Percentiles rank a stretch among this genome's conserved stretches.
These are phyloP conservation scores for Aricia agestis DNA, from an alignment of 1,140 invertebrate genomes.

Conservation along the genomic window DNA sequence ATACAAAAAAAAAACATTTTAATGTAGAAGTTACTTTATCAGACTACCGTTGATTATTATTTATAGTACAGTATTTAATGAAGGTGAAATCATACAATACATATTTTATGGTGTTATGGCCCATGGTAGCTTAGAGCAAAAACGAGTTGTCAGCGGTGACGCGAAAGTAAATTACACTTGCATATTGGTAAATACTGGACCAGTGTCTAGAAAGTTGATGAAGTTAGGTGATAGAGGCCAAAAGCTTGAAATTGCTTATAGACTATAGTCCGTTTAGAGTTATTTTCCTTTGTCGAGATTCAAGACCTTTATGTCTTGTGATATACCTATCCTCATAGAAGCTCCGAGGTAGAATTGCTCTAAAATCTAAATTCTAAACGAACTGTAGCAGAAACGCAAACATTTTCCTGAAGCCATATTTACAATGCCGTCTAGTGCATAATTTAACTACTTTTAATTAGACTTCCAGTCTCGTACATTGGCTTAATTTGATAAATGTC, in stretches of 20 bases:
- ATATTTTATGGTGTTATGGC: neutral
- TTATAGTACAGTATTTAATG: neutral
- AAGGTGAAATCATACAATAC: neutral
- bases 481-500: neutral
- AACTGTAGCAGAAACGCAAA: neutral
- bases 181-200: conserved; percentile 1
- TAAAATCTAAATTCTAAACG: too few species aligned
- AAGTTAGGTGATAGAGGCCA: neutral
- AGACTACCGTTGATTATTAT: too few species aligned
- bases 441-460: conserved; percentile 2
- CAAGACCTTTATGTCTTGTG: too few species aligned
- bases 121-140: neutral
- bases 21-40: too few species aligned
- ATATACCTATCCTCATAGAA: too few species aligned
- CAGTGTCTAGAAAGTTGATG: conserved; percentile 3
- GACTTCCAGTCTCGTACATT: neutral
- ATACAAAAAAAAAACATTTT: too few species aligned
- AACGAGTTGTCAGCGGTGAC: neutral
- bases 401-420: neutral
- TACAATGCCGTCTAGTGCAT: neutral
- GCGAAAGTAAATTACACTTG: conserved; percentile 8
- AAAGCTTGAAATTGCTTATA: neutral
- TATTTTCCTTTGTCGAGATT: too few species aligned
- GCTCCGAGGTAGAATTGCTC: too few species aligned
- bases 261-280: too few species aligned